phyloP scores from a whole-genome alignment of 2,113 vertebrate genomes.

The Silurus asotus region DNA sequence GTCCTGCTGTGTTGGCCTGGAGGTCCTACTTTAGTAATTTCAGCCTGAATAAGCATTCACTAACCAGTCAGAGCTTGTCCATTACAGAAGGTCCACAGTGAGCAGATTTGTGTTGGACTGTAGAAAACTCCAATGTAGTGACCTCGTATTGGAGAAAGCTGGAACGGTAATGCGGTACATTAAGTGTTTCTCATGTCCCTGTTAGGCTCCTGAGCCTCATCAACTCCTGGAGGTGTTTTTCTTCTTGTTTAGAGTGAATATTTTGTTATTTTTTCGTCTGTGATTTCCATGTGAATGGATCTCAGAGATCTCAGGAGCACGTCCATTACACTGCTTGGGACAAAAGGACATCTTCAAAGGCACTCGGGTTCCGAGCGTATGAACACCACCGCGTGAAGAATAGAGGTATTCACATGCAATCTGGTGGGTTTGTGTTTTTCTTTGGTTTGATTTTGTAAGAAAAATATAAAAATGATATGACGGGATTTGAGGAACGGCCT shows the following conservation, averaged over 20 bases:
- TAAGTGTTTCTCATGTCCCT: neutral
- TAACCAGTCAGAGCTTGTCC: neutral
- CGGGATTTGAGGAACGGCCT: neutral
- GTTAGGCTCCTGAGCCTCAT: no score
- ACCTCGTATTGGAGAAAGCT: neutral
- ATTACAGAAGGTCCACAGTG: no score
- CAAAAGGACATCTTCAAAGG: no score
- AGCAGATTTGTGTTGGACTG: no score
- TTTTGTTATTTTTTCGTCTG: neutral
- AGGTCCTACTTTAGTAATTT: neutral
- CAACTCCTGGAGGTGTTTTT: neutral
- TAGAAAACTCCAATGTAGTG: neutral
- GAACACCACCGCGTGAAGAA: no score
- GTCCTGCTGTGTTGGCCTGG: neutral
- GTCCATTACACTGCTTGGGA: neutral
- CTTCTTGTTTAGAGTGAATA: neutral
- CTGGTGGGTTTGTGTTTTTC: no score
- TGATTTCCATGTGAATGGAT: neutral
- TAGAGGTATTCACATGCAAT: no score
- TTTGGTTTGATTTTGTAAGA: neutral
- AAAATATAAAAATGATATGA: neutral
- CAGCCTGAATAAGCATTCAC: neutral
- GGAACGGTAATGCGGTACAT: neutral
- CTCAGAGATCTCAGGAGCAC: neutral
- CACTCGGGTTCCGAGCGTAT: no score